Evolutionary conservation across 2,888 invertebrate genomes (phyloP), one percentile per base, ranked within the genome.

Genomic region (Stratiomys singularior): DNA sequence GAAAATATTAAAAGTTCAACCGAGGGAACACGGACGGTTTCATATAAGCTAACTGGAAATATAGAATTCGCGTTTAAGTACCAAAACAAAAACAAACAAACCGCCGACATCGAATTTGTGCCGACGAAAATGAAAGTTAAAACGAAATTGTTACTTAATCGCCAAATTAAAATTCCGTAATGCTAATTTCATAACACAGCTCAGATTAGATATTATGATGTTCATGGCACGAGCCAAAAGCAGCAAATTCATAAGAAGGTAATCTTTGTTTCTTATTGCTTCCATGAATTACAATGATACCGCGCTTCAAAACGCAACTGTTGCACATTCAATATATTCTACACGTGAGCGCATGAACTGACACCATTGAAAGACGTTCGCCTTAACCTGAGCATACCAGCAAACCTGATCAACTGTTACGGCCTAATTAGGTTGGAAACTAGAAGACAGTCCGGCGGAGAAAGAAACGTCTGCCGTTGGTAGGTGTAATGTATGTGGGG

Each of bases 91-190:
- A 52, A 52, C 52, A 52, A 52, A 52, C 37, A 9, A 37, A 37
- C 9, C 9, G 5, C 37, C 3, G 9, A 37, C 37, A 5, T 9
- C 4, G 52, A 9, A n/a, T 52, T 18, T 52, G 52, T n/a, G 18
- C 64, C 11, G 28, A 64, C 21, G 28, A 64, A 64, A 64, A 64
- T 64, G 64, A 64, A 64, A 64, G 64, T 30, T 27, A 25, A 64
- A 15, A 64, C 15, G n/a, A 28, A 27, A 64, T 30, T n/a, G n/a
- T 28, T 25, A 60, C 44, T 21, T 21, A 67, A 46, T 37, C 67
- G 23, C 37, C 18, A 28, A 30, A 37, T 28, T 46, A 37, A 44
- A 67, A 67, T 67, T 67, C 28, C 37, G 2, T 15, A 21, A 44
- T 3, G 23, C 46, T 9, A 67, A 44, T 37, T 67, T 3, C 37